These are phyloP conservation scores for Micronycteris hirsuta DNA, from an alignment of 2,113 vertebrate genomes.

Conservation along the genomic window DNA sequence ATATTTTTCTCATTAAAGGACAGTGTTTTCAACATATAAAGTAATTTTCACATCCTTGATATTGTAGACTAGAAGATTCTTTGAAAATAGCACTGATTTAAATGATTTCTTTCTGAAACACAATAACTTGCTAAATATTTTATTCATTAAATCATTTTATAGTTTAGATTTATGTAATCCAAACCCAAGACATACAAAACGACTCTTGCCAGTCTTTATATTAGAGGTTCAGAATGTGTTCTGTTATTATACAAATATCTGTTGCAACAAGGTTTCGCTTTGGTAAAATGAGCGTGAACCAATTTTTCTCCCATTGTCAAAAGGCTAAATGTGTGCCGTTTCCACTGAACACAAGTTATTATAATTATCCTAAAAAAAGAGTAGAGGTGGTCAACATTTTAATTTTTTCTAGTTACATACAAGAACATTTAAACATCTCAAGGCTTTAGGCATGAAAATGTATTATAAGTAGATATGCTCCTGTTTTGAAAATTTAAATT, in stretches of 20 bases:
- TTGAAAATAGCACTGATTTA: slow-evolving; percentile 42
- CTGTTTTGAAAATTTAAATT: not conserved
- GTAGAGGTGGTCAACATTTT: not conserved
- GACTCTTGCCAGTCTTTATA: not conserved
- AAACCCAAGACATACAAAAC: slow-evolving; percentile 45
- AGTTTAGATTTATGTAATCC: slow-evolving; percentile 41
- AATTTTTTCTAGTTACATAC: not conserved
- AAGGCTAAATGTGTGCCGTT: not conserved
- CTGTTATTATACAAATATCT: slow-evolving; percentile 36
- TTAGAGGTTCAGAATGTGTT: not conserved
- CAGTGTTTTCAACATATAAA: slow-evolving; percentile 62
- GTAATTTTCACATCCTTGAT: slow-evolving; percentile 53
- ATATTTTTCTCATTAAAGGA: slow-evolving; percentile 58
- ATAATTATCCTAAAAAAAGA: not conserved
- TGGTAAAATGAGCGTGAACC: not conserved
- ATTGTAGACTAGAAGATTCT: not conserved
- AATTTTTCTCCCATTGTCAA: not conserved
- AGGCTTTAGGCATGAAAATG: not conserved
- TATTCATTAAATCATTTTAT: slow-evolving; percentile 59
- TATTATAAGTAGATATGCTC: not conserved
- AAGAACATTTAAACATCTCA: not conserved
- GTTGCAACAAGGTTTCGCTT: slow-evolving; percentile 14
- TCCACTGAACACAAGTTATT: not conserved
- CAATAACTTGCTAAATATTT: slow-evolving; percentile 53
- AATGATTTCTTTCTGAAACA: slow-evolving; percentile 62